phyloP scores from a whole-genome alignment of 2,888 invertebrate species.

The Malacosoma neustria region DNA sequence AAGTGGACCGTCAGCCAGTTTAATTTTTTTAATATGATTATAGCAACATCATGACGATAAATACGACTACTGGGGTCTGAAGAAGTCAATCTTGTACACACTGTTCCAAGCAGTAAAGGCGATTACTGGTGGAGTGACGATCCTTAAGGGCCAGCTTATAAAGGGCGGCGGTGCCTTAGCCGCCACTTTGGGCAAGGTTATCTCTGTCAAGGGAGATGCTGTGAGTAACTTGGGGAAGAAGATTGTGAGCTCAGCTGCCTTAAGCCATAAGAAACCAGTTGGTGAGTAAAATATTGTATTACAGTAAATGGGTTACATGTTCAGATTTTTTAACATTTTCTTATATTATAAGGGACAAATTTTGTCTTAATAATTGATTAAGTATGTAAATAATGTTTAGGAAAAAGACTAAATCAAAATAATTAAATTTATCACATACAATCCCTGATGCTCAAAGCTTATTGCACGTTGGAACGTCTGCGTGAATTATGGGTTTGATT shows the following conservation, averaged over 20 bases:
- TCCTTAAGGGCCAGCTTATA: slow-evolving; percentile 90
- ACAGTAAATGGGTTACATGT: no score
- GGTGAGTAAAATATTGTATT: slow-evolving; percentile 39
- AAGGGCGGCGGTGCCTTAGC: slow-evolving; percentile 84
- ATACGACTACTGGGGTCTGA: slow-evolving; percentile 84
- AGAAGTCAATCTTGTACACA: slow-evolving; percentile 87
- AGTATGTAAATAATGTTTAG: no score
- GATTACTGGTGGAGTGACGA: slow-evolving; percentile 89
- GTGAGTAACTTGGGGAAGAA: slow-evolving; percentile 86
- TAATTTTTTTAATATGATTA: no score
- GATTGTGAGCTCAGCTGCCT: slow-evolving; percentile 83
- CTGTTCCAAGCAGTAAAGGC: slow-evolving; percentile 91
- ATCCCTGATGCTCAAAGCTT: no score
- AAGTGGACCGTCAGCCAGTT: no score
- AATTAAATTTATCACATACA: no score
- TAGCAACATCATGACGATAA: slow-evolving; percentile 39
- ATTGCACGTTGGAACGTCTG: no score
- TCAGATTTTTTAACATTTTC: no score
- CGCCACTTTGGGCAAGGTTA: slow-evolving; percentile 68
- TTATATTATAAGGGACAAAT: no score
- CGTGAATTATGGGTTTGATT: no score
- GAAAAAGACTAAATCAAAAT: no score
- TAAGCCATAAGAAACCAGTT: slow-evolving; percentile 66
- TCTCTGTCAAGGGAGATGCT: slow-evolving; percentile 85
- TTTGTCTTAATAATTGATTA: no score